phyloP scores from a whole-genome alignment of 1,140 invertebrate species.

The Marisa cornuarietis region DNA sequence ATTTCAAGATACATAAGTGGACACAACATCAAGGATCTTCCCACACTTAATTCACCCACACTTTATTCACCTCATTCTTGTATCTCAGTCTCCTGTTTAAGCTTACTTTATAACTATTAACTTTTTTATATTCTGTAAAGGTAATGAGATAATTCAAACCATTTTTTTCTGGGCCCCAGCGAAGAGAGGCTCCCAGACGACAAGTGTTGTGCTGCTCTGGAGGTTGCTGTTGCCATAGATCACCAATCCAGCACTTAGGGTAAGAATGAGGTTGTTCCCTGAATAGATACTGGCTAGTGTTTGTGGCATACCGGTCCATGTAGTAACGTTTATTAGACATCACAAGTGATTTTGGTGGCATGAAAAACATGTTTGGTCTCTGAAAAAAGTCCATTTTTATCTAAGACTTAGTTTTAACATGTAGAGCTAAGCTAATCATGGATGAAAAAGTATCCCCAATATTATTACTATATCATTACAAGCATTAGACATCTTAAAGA shows the following conservation, averaged over 20 bases:
- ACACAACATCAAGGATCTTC: too few species aligned
- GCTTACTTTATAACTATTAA: too few species aligned
- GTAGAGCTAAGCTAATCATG: too few species aligned
- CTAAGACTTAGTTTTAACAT: too few species aligned
- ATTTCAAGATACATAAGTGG: too few species aligned
- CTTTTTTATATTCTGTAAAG: too few species aligned
- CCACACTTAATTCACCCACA: too few species aligned
- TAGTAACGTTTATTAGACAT: slow-evolving; percentile 47
- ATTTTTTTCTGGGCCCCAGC: slow-evolving; percentile 61
- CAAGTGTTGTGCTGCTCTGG: slow-evolving; percentile 54
- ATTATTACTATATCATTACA: too few species aligned
- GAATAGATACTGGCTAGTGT: slow-evolving; percentile 56
- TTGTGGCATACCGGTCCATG: slow-evolving; percentile 53
- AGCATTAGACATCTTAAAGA: too few species aligned
- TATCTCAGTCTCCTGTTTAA: too few species aligned
- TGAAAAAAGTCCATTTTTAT: slow-evolving; percentile 6
- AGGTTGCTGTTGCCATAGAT: slow-evolving; percentile 51
- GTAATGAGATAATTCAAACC: slow-evolving; percentile 39
- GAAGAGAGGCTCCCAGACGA: slow-evolving; percentile 51
- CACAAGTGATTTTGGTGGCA: slow-evolving; percentile 27
- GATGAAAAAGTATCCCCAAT: too few species aligned
- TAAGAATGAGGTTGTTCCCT: slow-evolving; percentile 45
- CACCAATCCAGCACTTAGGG: slow-evolving; percentile 58
- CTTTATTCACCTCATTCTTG: too few species aligned
- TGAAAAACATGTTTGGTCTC: slow-evolving; percentile 17